These are phyloP conservation scores for Alaudala cheleensis DNA, from an alignment of 2,113 vertebrate genomes.

Conservation along the genomic window DNA sequence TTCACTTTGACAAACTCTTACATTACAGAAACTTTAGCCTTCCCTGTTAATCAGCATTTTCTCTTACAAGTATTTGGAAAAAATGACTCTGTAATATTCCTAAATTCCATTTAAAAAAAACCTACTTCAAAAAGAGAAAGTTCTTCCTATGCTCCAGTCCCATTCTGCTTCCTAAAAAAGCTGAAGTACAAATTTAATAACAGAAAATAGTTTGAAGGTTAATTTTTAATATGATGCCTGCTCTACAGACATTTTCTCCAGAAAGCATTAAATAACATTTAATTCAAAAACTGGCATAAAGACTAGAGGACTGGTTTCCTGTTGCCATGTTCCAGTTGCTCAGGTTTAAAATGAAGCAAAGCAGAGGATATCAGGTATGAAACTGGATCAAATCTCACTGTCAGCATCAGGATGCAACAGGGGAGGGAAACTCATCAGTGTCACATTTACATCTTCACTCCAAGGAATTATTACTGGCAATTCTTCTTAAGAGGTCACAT, in stretches of 20 bases:
- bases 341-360: background rate
- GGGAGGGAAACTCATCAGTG: background rate
- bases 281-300: background rate
- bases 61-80: background rate
- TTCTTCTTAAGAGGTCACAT: background rate
- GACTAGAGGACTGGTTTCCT: background rate
- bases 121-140: background rate
- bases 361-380: background rate
- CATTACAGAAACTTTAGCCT: background rate
- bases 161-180: background rate
- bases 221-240: background rate
- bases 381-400: background rate
- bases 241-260: background rate
- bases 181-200: background rate
- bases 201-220: background rate
- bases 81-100: background rate
- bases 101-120: background rate
- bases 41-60: background rate
- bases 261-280: background rate
- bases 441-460: background rate
- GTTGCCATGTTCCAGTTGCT: background rate
- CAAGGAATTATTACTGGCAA: background rate
- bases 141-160: background rate
- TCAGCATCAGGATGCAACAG: background rate
- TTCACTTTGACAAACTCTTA: background rate